Base-by-base conservation (phyloP, 2,113 vertebrate genomes). In the Dermatemys mawii region DNA sequence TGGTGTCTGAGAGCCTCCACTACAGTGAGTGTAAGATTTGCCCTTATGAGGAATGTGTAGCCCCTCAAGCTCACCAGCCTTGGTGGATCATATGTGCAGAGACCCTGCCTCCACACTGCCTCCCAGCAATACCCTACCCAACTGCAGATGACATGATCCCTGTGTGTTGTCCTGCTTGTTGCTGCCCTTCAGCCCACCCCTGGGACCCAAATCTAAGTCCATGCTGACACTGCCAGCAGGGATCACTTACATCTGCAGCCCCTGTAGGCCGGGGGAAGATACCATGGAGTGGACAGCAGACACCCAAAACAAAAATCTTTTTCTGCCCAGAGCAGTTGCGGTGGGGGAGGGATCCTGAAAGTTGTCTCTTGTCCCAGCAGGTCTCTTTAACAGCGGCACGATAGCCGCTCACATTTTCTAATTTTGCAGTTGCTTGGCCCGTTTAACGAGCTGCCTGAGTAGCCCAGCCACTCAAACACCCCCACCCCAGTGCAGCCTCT, bases 121-220 rank as follows among this genome's bases (percentile, higher is more conserved):
- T 76, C 24, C 73, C 3, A 27, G 41, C 41, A 46, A 12, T 41
- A 27, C 24, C 12, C 26, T 24, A 24, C n/a, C 4, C 41, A 76
- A 12, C 24, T 46, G 73, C 12, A 76, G 6, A 7, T 46, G 73
- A 44, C 41, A 26, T 8, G 26, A 16, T 76, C 7, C 12, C 73
- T 46, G 41, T 46, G 41, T 2, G 12, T 16, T 76, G 73, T 12
- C 3, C 70, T 14, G 70, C 24, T 44, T 38, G 11, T 27, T 46
- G 12, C 73, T 76, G 73, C 24, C 41, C 38, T 46, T 76, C 73
- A 26, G 5, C 24, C 26, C 46, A 26, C 38, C 6, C 26, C 6
- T 76, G 5, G 12, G 26, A 29, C 49, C 0, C 41, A 35, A 54
- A 8, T 53, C 49, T 82, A 76, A 84, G 76, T 70, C 0, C 0